Conservation (phyloP, 2,113 vertebrate species). For the Charadrius vociferus region DNA sequence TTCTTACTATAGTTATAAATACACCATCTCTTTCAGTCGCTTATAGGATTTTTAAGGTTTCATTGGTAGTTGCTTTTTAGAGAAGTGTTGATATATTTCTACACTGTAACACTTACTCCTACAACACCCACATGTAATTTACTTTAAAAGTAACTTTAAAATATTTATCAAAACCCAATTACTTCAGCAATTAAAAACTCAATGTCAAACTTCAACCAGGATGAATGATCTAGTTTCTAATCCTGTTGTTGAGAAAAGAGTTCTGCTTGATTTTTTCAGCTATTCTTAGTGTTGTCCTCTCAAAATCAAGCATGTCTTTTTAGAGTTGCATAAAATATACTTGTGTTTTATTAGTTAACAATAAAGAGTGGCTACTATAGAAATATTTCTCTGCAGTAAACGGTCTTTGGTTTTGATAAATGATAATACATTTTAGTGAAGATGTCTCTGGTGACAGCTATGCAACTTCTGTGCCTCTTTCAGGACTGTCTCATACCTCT, state of each 20-base stretch:
- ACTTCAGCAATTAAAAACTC: background rate
- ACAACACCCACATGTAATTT: fast-evolving
- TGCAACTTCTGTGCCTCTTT: background rate
- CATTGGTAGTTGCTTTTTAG: background rate
- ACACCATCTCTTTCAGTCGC: background rate
- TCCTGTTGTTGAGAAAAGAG: background rate
- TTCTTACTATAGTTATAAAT: background rate
- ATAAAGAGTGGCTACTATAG: background rate
- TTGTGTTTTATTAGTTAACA: background rate
- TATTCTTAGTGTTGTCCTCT: background rate
- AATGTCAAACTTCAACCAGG: background rate
- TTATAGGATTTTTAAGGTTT: background rate
- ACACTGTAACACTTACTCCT: background rate
- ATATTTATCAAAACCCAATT: background rate
- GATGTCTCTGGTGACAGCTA: background rate
- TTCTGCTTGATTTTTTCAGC: background rate
- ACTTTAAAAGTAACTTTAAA: background rate
- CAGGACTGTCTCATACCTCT: slow-evolving; percentile 94
- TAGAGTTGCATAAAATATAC: background rate
- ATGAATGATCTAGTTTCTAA: background rate
- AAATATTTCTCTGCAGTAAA: background rate
- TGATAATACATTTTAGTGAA: background rate
- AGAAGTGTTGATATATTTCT: background rate
- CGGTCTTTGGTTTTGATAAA: background rate
- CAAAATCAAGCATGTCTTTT: background rate